A percentile compares a stretch with the other conserved stretches of the same genome.
Evolutionary conservation across 2,888 invertebrate species (phyloP).

Genomic region (Oligia fasciuncula): DNA sequence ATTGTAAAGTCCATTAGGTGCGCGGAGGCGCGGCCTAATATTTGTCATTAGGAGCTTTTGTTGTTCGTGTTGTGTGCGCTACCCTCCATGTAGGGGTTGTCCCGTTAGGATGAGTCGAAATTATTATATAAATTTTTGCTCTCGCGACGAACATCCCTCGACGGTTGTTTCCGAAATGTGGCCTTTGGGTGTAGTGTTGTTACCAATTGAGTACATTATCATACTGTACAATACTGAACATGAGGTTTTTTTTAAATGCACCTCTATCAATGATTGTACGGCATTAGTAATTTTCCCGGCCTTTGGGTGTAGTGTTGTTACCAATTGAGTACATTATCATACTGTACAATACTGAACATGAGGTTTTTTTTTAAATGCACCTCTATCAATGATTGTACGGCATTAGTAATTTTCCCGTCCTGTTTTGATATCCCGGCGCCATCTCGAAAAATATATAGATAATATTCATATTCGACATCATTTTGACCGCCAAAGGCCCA

Average conservation of each 20-base stretch:
- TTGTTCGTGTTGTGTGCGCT: conserved; percentile 78
- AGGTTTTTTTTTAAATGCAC: conserved; percentile 1
- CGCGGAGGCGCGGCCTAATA: conserved; percentile 82
- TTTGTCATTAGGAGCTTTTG: conserved; percentile 87
- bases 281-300: conserved; percentile 70
- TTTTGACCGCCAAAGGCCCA: conserved; percentile 87
- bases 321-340: conserved; percentile 41
- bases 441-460: conserved; percentile 83
- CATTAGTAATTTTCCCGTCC: conserved; percentile 70
- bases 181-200: conserved; percentile 79
- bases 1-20: conserved; percentile 87
- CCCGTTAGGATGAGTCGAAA: conserved; percentile 79
- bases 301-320: conserved; percentile 75
- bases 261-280: conserved; percentile 30
- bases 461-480: conserved; percentile 85
- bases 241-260: conserved; percentile 7
- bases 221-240: conserved; percentile 23
- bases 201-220: conserved; percentile 43
- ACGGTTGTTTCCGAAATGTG: conserved; percentile 80
- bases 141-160: conserved; percentile 77
- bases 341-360: conserved; percentile 18
- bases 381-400: conserved; percentile 37
- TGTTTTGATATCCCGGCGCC: conserved; percentile 76
- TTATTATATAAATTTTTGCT: conserved; percentile 83
- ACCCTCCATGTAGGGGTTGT: conserved; percentile 74